phyloP scores from a whole-genome alignment of 2,113 vertebrate genomes.

The Tauraco erythrolophus region DNA sequence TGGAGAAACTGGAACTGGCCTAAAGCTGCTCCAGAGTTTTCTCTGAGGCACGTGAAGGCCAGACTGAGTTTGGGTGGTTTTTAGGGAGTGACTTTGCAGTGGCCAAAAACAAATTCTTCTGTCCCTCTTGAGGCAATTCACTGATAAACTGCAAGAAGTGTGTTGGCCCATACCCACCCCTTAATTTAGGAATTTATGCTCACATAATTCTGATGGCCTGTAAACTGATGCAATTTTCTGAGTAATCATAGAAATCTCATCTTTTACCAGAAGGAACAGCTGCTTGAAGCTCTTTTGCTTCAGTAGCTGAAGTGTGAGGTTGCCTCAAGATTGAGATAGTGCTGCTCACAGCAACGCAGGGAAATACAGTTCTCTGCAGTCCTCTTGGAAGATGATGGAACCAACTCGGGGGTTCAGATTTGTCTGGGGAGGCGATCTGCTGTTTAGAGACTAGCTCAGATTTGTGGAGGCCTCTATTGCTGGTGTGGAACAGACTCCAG shows the following conservation, averaged over 20 bases:
- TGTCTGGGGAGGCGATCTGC: background rate
- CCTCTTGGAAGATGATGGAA: background rate
- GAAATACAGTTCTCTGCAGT: background rate
- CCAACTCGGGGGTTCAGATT: background rate
- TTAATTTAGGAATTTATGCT: background rate
- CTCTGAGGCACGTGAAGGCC: background rate
- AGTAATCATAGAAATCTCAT: background rate
- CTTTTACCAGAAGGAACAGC: background rate
- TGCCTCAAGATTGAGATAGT: background rate
- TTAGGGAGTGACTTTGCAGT: background rate
- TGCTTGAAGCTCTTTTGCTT: background rate
- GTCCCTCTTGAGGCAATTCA: background rate
- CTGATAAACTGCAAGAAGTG: background rate
- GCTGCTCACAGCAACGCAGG: background rate
- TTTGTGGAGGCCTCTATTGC: background rate
- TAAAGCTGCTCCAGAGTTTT: background rate
- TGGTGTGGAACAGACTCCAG: background rate
- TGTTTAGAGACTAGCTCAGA: background rate
- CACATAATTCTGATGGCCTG: background rate
- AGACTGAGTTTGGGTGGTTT: background rate
- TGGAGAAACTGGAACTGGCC: background rate
- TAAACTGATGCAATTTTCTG: background rate
- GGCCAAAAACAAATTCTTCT: slow-evolving; percentile 1
- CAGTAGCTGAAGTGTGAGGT: background rate
- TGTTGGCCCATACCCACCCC: background rate